Base-by-base conservation (phyloP, 2,797 vertebrate genomes). In the Sebastiscus tertius region DNA sequence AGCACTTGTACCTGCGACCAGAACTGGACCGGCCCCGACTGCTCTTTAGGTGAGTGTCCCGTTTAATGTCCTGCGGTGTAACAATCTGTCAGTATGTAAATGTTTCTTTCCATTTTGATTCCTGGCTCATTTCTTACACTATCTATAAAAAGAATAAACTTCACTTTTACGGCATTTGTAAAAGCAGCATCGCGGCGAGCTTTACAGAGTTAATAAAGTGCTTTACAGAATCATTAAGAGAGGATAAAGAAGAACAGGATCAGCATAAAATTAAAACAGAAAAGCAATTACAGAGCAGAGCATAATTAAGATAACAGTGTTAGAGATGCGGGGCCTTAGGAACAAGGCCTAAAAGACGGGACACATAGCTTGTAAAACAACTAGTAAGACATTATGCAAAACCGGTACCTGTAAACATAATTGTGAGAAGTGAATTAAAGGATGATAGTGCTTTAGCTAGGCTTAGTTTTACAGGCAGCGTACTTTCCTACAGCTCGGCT, bases 11-110 rank as follows among this genome's bases (percentile, higher is more conserved):
- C 97, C 20, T 99, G 98, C 0, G 98, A 99, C 77, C 94, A 97
- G 88, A 98, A 97, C 85, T 99, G 98, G 98, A 98, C 97, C 1
- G 98, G 98, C 13, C 95, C 97, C 0, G 98, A 99, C 93, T 99
- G 98, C 90, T 98, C 98, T 49, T 95, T 97, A 64, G 98, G 98
- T 99, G 90, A 88, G 91, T 82, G 24, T 39, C 9, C 31, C 13
- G 26, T 70, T 75, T 29, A 20, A 54, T 70, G 49, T 39, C 9
- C 31, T 20, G 9, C 6, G 6, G 6, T 72, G 9, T 14, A 27
- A 12, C 2, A 6, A 18, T 59, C 31, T 55, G 24, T 59, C 42
- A 16, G 1, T 27, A 27, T 72, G 7, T 31, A 10, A 6, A 24
- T 54, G 39, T 39, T 34, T 55, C 4, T 27, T 52, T 33, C 10